Conservation (phyloP, 1,140 invertebrate genomes). For the Pygmarrhopalites habei region DNA sequence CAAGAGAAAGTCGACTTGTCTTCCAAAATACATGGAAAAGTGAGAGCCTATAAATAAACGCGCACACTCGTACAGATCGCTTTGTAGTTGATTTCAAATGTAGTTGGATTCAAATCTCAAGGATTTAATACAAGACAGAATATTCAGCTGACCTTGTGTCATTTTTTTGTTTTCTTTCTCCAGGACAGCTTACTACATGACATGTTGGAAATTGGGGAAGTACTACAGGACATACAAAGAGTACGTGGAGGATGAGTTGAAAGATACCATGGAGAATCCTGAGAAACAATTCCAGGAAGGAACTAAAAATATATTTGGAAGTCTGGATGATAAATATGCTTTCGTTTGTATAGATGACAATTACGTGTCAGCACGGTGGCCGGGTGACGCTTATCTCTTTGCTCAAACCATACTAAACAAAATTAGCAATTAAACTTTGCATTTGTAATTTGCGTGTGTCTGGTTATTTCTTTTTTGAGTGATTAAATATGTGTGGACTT, state of each 20-base stretch:
- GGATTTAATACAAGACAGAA: not conserved
- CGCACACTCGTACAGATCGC: too few species aligned
- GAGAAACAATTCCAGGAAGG: constrained; percentile 29
- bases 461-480: too few species aligned
- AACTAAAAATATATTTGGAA: constrained; percentile 27
- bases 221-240: constrained; percentile 35
- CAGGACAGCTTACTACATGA: constrained; percentile 32
- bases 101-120: too few species aligned
- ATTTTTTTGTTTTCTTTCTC: not conserved
- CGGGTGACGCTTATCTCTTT: constrained; percentile 32
- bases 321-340: constrained; percentile 33
- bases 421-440: too few species aligned
- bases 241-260: constrained; percentile 37
- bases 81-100: too few species aligned
- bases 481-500: too few species aligned
- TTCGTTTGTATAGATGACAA: constrained; percentile 32
- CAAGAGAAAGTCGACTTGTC: constrained; percentile 29
- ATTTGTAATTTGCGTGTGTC: too few species aligned
- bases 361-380: constrained; percentile 35
- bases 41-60: constrained; percentile 11
- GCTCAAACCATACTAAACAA: constrained; percentile 44
- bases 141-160: too few species aligned
- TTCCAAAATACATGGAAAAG: constrained; percentile 39
- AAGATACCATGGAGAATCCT: constrained; percentile 25
- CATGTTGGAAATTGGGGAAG: constrained; percentile 34